phyloP scores from a whole-genome alignment of 2,888 invertebrate species.

The Odontocolon sp. region DNA sequence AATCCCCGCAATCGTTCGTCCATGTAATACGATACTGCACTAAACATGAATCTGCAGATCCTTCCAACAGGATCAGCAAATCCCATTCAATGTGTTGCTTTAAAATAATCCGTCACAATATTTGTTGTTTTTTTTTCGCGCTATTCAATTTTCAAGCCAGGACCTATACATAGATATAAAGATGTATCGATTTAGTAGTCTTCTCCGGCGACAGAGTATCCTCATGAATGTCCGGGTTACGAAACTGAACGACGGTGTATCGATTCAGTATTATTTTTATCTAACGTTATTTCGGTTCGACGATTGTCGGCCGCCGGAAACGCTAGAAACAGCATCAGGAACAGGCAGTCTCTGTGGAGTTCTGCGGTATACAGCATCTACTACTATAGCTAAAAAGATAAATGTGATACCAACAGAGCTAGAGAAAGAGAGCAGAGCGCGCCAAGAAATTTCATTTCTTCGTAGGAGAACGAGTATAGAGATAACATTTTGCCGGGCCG shows the following conservation, averaged over 20 bases:
- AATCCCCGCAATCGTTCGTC: neutral
- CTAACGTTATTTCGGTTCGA: conserved; percentile 28
- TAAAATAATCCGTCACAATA: neutral
- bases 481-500: conserved; percentile 11
- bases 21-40: neutral
- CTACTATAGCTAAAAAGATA: neutral
- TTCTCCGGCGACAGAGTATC: neutral
- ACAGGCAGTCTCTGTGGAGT: neutral
- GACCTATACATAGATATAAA: neutral
- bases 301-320: conserved; percentile 13
- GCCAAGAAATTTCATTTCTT: conserved; percentile 36
- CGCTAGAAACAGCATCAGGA: neutral
- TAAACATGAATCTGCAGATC: neutral
- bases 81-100: neutral
- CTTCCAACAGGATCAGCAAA: neutral
- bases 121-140: neutral
- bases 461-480: neutral
- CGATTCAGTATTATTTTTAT: conserved; percentile 43
- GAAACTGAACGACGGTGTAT: conserved; percentile 30
- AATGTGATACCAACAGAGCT: neutral
- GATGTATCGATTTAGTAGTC: neutral
- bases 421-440: neutral
- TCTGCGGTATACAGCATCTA: neutral
- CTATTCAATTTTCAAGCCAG: neutral
- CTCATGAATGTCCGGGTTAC: conserved; percentile 32